A percentile compares a stretch with the other conserved stretches of the same genome.
Conservation (phyloP, 2,113 vertebrate species). For the Python bivittatus region DNA sequence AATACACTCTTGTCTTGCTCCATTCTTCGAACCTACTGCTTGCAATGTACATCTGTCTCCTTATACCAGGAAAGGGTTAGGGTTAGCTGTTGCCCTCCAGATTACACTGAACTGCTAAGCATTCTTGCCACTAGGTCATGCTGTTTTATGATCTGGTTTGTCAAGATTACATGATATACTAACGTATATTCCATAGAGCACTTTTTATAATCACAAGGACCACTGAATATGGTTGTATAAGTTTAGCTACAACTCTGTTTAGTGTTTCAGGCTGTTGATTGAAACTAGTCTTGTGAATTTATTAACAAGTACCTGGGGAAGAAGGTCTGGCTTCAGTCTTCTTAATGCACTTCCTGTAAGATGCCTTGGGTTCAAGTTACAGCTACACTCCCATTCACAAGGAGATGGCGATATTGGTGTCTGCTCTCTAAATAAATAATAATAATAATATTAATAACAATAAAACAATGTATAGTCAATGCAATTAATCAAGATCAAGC, state of each 20-base stretch:
- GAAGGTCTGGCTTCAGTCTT: background rate
- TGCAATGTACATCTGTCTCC: background rate
- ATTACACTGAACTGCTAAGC: too few species aligned
- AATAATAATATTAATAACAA: conserved; percentile 21
- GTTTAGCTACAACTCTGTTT: background rate
- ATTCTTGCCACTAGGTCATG: background rate
- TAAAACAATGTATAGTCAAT: background rate
- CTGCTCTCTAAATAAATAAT: conserved; percentile 67
- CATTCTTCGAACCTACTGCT: too few species aligned
- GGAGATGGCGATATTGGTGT: conserved; percentile 69
- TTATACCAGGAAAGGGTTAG: background rate
- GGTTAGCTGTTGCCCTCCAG: too few species aligned
- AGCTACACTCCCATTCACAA: conserved; percentile 73
- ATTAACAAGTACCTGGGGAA: conserved; percentile 68
- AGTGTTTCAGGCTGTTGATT: background rate
- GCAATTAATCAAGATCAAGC: background rate
- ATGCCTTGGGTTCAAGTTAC: conserved; percentile 35
- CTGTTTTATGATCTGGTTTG: background rate
- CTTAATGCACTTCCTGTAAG: conserved; percentile 18
- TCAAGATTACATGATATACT: background rate
- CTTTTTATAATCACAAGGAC: background rate
- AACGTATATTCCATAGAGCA: background rate
- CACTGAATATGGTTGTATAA: background rate
- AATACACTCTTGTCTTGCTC: background rate
- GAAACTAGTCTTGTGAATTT: background rate